These are phyloP conservation scores for Plebejus argus DNA, from an alignment of 2,888 invertebrate species.

Conservation along the genomic window DNA sequence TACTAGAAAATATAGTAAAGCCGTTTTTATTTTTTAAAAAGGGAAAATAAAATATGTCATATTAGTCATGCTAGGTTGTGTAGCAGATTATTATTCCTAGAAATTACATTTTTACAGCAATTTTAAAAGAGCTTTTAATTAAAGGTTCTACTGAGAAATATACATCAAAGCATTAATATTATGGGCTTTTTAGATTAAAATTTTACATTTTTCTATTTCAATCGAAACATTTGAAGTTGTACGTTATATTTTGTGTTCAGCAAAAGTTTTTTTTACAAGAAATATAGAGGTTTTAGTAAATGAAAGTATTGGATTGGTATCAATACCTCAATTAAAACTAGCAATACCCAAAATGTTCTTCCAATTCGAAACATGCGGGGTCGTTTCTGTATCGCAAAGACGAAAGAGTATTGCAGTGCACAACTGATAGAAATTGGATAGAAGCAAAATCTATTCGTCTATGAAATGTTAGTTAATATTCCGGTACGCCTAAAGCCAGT, in stretches of 20 bases:
- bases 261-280: neutral
- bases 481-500: neutral
- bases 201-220: too few relatives aligned
- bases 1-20: neutral
- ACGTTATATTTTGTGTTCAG: neutral
- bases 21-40: neutral
- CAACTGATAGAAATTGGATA: neutral
- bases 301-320: neutral
- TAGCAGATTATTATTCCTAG: too few relatives aligned
- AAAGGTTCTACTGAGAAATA: too few relatives aligned
- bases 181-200: too few relatives aligned
- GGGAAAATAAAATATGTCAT: neutral
- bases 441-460: neutral
- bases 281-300: neutral
- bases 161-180: too few relatives aligned
- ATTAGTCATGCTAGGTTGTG: neutral
- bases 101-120: too few relatives aligned
- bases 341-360: constrained; percentile 4
- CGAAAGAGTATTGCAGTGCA: neutral
- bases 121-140: too few relatives aligned
- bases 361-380: neutral
- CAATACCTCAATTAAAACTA: neutral
- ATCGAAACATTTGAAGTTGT: neutral
- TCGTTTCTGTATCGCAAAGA: neutral
- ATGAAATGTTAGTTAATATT: constrained; percentile 12